phyloP scores from a whole-genome alignment of 2,888 invertebrate species.

The Caenorhabditis sp. region DNA sequence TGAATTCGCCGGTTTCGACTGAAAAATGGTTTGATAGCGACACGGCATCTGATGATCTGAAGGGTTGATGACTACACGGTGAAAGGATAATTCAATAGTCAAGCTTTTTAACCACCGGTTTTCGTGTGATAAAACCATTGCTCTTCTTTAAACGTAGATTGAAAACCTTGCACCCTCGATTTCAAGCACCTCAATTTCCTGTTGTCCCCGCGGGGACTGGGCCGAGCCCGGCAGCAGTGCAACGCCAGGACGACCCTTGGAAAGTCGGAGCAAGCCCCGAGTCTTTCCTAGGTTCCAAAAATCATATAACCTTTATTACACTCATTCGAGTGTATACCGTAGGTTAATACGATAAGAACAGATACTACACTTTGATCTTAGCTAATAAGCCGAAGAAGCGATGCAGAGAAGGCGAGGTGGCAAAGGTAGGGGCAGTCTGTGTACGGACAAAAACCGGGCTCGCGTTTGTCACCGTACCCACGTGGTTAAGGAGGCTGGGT shows the following conservation, averaged over 20 bases:
- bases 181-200: no score
- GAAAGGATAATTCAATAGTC: no score
- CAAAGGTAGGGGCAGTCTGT: background rate
- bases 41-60: no score
- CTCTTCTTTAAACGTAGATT: no score
- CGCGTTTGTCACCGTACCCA: conserved; percentile 4
- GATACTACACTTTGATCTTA: conserved; percentile 70
- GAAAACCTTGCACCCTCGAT: no score
- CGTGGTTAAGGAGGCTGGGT: background rate
- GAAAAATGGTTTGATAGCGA: no score
- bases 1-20: conserved; percentile 55
- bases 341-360: conserved; percentile 70
- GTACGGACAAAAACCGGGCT: no score
- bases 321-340: conserved; percentile 67
- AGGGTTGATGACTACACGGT: no score
- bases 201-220: conserved; percentile 53
- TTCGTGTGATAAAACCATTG: no score
- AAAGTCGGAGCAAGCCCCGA: conserved; percentile 65
- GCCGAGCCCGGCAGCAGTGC: conserved; percentile 64
- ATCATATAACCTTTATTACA: conserved; percentile 67
- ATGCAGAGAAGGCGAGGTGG: background rate
- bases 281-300: conserved; percentile 61
- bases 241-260: conserved; percentile 64
- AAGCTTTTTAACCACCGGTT: no score
- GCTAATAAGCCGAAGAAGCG: conserved; percentile 70